Percentiles rank a stretch among this genome's conserved stretches.
phyloP scores from a whole-genome alignment of 2,888 invertebrate species.

The Diarsia brunnea region DNA sequence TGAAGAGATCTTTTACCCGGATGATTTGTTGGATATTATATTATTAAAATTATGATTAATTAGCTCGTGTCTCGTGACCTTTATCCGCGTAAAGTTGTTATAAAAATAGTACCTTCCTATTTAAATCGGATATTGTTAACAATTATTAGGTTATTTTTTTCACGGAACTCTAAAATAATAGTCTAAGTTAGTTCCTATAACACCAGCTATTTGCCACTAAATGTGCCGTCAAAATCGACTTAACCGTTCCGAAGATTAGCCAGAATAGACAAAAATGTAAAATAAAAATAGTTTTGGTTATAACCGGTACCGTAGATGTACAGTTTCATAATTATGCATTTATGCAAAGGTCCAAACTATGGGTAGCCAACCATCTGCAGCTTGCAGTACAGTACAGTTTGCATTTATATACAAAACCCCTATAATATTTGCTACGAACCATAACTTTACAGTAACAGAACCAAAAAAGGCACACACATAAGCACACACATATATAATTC shows the following conservation, averaged over 20 bases:
- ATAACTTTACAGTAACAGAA: slow-evolving; percentile 8
- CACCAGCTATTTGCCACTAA: background rate
- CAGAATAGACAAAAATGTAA: background rate
- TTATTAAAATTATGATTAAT: background rate
- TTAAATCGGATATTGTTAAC: no score
- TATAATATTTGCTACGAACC: background rate
- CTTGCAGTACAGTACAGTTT: background rate
- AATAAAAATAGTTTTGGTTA: no score
- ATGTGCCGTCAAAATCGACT: background rate
- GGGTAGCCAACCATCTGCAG: background rate
- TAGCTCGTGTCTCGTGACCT: background rate
- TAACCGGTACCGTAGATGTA: no score
- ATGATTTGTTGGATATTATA: background rate
- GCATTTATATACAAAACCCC: background rate
- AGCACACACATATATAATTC: slow-evolving; percentile 1
- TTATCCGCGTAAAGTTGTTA: background rate
- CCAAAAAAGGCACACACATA: slow-evolving; percentile 16
- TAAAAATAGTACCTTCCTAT: no score
- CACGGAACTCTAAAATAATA: background rate
- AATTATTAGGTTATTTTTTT: background rate
- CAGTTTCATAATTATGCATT: no score
- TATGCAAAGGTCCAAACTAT: background rate
- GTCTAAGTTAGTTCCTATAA: background rate
- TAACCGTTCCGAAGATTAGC: background rate
- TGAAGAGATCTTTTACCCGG: background rate